Evolutionary conservation across 64 coral and sea anemone genomes (phyloP).

Genomic region (Montipora sp.): DNA sequence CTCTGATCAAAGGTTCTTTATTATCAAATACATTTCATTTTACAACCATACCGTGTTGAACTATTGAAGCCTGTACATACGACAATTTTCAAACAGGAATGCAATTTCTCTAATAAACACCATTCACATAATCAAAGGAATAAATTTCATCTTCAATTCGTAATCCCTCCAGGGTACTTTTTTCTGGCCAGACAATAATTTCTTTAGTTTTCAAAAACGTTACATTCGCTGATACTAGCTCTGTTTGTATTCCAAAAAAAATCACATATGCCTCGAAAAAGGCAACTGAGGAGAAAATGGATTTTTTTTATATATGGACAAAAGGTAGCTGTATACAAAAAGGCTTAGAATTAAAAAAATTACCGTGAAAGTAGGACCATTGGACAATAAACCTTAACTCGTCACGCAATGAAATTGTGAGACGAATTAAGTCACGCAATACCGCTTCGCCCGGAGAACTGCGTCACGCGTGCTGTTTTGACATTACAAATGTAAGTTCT

Average conservation of each 20-base stretch:
- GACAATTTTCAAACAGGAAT: not conserved
- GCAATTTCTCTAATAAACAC: not conserved
- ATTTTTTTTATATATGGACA: not conserved
- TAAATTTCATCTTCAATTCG: not conserved
- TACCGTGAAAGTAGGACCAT: not conserved
- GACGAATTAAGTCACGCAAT: not conserved
- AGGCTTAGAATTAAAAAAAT: too few species aligned
- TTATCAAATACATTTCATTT: conserved; percentile 29
- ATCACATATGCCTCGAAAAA: not conserved
- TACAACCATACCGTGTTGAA: not conserved
- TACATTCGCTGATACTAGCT: not conserved
- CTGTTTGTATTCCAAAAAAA: not conserved
- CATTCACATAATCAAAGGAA: not conserved
- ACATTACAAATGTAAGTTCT: not conserved
- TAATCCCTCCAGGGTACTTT: not conserved
- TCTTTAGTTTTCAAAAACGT: not conserved
- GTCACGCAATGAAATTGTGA: not conserved
- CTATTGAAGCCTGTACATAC: not conserved
- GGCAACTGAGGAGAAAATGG: not conserved
- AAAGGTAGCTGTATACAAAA: not conserved
- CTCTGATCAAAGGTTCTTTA: not conserved
- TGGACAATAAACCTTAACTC: not conserved
- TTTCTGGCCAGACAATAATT: not conserved
- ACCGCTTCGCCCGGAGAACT: not conserved
- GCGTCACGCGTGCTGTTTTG: not conserved